phyloP scores from a whole-genome alignment of 2,797 vertebrate genomes.

The Dermochelys coriacea region DNA sequence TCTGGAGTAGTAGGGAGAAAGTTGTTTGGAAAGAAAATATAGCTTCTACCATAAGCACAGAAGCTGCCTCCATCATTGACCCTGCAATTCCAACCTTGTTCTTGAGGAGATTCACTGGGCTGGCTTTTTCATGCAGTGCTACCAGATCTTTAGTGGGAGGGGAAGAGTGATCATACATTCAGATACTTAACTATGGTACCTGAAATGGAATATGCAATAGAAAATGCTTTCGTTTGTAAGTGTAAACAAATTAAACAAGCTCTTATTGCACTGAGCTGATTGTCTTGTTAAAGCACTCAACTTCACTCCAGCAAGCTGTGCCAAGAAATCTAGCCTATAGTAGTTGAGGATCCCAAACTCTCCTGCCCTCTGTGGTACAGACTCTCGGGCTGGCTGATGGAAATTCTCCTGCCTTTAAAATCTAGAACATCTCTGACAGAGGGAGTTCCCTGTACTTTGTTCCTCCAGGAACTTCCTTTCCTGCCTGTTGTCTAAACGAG shows the following conservation, averaged over 20 bases:
- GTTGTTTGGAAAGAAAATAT: neutral
- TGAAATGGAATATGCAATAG: neutral
- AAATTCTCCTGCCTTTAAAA: neutral
- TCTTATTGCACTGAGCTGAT: fast-evolving
- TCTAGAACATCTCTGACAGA: neutral
- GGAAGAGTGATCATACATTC: neutral
- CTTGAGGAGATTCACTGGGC: fast-evolving
- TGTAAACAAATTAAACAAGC: neutral
- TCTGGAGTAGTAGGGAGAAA: neutral
- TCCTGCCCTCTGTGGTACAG: neutral
- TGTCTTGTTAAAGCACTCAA: neutral
- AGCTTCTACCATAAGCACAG: neutral
- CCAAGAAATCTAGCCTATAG: neutral
- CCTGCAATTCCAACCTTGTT: neutral
- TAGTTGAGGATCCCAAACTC: neutral
- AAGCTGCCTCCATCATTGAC: neutral
- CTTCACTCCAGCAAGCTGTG: neutral
- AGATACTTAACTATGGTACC: fast-evolving
- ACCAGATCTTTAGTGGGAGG: neutral
- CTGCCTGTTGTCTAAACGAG: neutral
- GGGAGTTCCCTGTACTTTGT: neutral
- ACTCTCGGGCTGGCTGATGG: neutral
- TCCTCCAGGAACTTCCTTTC: neutral
- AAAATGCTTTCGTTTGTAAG: neutral
- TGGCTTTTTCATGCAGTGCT: neutral